Evolutionary conservation across 2,113 vertebrate genomes (phyloP).

Genomic region (Scytalopus superciliaris): DNA sequence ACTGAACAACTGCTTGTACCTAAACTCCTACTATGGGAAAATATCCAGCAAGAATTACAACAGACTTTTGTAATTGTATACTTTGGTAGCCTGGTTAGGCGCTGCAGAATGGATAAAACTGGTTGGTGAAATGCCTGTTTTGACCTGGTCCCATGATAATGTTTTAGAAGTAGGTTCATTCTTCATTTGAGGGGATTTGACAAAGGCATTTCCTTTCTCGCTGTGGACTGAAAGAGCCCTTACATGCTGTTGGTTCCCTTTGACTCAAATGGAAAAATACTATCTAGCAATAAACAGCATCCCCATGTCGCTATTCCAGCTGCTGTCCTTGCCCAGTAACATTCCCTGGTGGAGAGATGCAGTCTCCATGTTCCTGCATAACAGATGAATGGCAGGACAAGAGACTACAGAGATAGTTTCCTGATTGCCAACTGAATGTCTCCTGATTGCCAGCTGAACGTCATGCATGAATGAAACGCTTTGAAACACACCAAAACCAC

Average conservation of each 20-base stretch:
- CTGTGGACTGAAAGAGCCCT: background rate
- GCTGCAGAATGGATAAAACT: background rate
- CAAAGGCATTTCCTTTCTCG: background rate
- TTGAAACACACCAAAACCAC: background rate
- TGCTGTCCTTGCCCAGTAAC: background rate
- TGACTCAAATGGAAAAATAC: background rate
- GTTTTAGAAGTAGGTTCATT: background rate
- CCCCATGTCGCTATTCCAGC: background rate
- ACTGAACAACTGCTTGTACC: background rate
- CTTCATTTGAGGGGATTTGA: background rate
- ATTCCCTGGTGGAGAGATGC: background rate
- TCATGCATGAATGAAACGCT: fast-evolving
- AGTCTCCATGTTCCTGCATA: background rate
- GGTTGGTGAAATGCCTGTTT: background rate
- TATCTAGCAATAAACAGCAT: fast-evolving
- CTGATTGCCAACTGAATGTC: fast-evolving
- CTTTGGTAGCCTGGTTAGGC: background rate
- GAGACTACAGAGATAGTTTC: background rate
- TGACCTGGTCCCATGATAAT: background rate
- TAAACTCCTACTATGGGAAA: background rate
- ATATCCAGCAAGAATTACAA: background rate
- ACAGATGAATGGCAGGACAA: background rate
- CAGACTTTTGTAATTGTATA: background rate
- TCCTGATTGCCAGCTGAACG: too few species aligned
- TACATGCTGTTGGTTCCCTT: background rate